Base-by-base conservation (phyloP, 2,888 invertebrate genomes). In the Ommatoiulus sabulosus region DNA sequence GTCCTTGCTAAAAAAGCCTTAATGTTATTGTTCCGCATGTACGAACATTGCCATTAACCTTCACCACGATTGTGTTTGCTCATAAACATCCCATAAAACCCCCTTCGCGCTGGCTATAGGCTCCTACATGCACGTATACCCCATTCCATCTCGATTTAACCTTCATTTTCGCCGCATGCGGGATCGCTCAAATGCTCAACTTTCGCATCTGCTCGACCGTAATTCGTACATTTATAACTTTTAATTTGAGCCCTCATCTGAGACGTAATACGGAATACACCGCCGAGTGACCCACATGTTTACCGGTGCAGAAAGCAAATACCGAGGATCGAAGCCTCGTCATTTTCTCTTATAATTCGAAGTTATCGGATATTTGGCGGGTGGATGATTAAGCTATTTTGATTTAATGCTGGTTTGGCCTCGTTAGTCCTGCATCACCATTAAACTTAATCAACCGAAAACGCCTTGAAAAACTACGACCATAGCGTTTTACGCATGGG, bases 21-120 rank as follows among this genome's bases (percentile, higher is more conserved):
- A 63, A 63, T 63, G 63, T 63, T 63, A 63, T 63, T 63, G 63
- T 63, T 63, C 63, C 63, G 20, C 63, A 63, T 63, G 63, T 63
- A 63, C 63, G 63, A 63, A 20, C 63, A 63, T 63, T 63, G 63
- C 63, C 63, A 63, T 63, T 63, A 63, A 20, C 63, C 63, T 63
- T 63, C 63, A 63, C 63, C 20, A 63, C 63, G 63, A 63, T 63
- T n/a, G 20, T 20, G 20, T 57, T 46, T 20, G 63, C 63, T 63
- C 63, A 63, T 63, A 63, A 63, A 63, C 63, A 52, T 52, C 52
- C 52, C 52, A 52, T 15, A 15, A 52, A 52, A 52, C 52, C 52
- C 52, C 52, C 52, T 63, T 63, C 5, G 63, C 8, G 57, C 17
- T 57, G 12, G 17, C 57, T 57, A 0, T 57, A 10, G 2, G 57